A percentile compares a stretch with the other conserved stretches of the same genome.
phyloP scores from a whole-genome alignment of 2,113 vertebrate genomes.

The Grantiella picta region DNA sequence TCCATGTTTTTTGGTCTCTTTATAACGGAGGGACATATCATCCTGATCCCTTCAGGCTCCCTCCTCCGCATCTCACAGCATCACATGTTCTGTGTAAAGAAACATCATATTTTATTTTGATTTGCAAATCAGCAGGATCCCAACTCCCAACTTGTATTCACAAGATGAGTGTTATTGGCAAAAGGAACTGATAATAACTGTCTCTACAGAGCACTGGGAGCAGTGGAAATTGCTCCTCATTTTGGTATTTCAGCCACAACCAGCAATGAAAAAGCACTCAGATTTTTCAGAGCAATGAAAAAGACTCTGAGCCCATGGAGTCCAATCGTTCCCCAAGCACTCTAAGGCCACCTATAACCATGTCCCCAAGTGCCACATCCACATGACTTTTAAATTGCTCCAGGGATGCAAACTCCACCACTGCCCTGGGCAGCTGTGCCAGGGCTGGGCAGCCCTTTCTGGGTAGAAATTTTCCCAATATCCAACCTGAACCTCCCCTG shows the following conservation, averaged over 20 bases:
- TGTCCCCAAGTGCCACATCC: not conserved
- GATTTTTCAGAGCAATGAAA: too few relatives aligned
- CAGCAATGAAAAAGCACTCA: not conserved
- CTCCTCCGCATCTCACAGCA: not conserved
- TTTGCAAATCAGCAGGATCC: not conserved
- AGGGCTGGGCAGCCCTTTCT: not conserved
- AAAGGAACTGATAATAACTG: not conserved
- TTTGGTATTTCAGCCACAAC: not conserved
- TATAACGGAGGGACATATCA: not conserved
- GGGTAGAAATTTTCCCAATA: not conserved
- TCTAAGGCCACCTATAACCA: not conserved
- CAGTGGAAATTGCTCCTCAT: not conserved
- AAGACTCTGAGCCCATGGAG: not conserved
- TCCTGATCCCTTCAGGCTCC: not conserved
- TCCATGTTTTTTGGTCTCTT: not conserved
- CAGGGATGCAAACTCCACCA: not conserved
- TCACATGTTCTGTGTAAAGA: not conserved
- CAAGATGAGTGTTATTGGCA: not conserved
- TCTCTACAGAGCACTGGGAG: not conserved
- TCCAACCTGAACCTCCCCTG: not conserved
- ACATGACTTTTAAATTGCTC: not conserved
- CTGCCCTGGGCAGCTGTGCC: not conserved
- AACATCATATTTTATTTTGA: not conserved
- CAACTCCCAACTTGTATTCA: not conserved
- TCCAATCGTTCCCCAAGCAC: not conserved